Evolutionary conservation across 2,113 vertebrate species (phyloP).

Genomic region (Nematolebias whitei): DNA sequence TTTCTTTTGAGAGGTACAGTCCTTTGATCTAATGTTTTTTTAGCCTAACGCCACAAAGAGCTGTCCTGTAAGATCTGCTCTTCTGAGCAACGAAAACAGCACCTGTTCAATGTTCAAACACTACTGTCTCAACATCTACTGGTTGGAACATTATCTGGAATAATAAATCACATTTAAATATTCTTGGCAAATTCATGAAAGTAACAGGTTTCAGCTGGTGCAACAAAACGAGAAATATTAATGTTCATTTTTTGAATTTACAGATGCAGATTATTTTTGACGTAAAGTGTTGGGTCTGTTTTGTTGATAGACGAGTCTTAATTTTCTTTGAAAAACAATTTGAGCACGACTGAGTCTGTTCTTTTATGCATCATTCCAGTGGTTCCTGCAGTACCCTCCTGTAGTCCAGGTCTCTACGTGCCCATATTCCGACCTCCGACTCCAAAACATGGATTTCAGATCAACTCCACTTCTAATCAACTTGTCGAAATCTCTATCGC

Average conservation of each 20-base stretch:
- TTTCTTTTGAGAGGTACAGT: slow-evolving; percentile 45
- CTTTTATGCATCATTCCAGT: slow-evolving; percentile 32
- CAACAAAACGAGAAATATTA: too few species aligned
- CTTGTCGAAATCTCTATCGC: slow-evolving; percentile 34
- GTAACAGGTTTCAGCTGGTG: too few species aligned
- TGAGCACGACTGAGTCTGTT: background rate
- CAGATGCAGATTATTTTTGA: background rate
- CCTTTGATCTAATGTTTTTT: background rate
- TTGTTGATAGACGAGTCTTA: background rate
- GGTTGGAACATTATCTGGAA: too few species aligned
- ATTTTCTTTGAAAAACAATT: background rate
- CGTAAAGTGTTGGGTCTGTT: too few species aligned
- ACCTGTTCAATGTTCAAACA: too few species aligned
- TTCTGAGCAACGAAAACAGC: background rate
- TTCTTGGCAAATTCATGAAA: too few species aligned
- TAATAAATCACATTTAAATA: too few species aligned
- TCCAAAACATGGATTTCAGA: slow-evolving; percentile 23
- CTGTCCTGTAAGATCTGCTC: background rate
- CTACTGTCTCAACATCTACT: too few species aligned
- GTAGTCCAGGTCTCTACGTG: slow-evolving; percentile 38
- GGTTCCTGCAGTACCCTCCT: slow-evolving; percentile 28
- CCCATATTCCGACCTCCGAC: slow-evolving; percentile 54
- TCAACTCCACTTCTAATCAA: background rate
- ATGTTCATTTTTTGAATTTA: background rate
- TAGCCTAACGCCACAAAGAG: background rate